These are phyloP conservation scores for Emydoidea blandingii DNA, from an alignment of 2,797 vertebrate genomes.

Conservation along the genomic window DNA sequence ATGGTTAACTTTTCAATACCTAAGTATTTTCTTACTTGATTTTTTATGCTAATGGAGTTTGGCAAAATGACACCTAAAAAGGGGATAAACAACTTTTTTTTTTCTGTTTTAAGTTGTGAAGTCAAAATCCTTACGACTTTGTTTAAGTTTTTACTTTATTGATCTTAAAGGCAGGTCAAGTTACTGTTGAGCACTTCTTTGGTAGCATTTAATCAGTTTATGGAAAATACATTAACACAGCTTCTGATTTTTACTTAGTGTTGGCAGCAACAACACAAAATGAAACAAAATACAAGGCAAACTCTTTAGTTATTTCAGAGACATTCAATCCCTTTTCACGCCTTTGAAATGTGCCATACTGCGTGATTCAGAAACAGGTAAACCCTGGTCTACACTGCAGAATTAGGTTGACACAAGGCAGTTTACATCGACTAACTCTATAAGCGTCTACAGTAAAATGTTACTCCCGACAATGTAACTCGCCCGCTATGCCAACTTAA, in stretches of 20 bases:
- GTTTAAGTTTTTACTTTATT: neutral
- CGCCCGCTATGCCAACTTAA: too few relatives aligned
- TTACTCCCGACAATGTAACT: too few relatives aligned
- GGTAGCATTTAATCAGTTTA: neutral
- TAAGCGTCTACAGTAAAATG: too few relatives aligned
- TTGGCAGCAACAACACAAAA: neutral
- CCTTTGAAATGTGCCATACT: neutral
- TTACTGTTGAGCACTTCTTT: rapidly evolving
- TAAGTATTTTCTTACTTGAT: neutral
- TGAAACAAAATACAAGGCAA: neutral
- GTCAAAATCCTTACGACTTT: neutral
- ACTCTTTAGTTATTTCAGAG: neutral
- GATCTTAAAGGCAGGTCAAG: neutral
- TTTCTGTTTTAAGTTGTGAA: neutral
- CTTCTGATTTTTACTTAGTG: neutral
- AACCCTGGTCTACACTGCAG: too few relatives aligned
- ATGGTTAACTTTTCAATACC: neutral
- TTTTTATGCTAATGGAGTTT: neutral
- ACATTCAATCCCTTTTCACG: neutral
- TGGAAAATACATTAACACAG: conserved; percentile 19
- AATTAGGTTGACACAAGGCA: too few relatives aligned
- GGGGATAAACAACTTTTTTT: neutral
- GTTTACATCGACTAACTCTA: too few relatives aligned
- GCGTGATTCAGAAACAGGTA: neutral
- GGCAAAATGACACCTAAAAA: rapidly evolving